Conservation (phyloP, 2,113 vertebrate genomes). For the Prolemur simus region DNA sequence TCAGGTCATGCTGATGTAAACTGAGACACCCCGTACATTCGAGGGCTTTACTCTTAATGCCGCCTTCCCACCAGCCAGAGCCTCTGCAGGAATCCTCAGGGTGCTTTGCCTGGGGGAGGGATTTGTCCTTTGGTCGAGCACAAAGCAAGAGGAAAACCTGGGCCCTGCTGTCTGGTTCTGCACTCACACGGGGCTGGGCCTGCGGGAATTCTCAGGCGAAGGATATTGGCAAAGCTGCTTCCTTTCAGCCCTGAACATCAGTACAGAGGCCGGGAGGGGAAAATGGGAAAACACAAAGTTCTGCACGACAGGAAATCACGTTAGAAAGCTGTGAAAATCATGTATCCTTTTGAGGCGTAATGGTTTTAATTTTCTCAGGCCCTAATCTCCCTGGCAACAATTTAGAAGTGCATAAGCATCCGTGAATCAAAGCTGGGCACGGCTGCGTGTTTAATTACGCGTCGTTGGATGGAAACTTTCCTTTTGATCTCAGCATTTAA, state of each 20-base stretch:
- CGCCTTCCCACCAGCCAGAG: not conserved
- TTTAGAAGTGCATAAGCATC: conserved; percentile 83
- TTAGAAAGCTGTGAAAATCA: conserved; percentile 84
- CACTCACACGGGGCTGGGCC: not conserved
- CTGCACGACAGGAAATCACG: conserved; percentile 80
- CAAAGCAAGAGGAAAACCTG: not conserved
- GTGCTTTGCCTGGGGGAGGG: not conserved
- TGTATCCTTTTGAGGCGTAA: conserved; percentile 83
- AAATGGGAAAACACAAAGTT: conserved; percentile 77
- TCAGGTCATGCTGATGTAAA: too few relatives aligned
- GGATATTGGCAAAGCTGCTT: conserved; percentile 42
- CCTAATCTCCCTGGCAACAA: conserved; percentile 86
- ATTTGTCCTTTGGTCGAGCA: not conserved
- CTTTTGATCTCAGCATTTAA: conserved; percentile 85
- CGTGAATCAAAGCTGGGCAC: conserved; percentile 82
- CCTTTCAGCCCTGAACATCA: not conserved
- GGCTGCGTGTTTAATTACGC: conserved; percentile 85
- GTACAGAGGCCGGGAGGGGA: conserved; percentile 55
- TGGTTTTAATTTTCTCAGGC: conserved; percentile 86
- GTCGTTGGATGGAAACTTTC: conserved; percentile 83
- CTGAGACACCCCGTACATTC: not conserved
- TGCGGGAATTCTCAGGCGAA: not conserved
- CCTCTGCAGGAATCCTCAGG: not conserved
- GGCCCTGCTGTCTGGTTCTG: not conserved
- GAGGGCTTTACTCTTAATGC: not conserved